Percentiles rank a stretch among this genome's conserved stretches.
phyloP scores from a whole-genome alignment of 2,113 vertebrate genomes.

The Trogon surrucura region DNA sequence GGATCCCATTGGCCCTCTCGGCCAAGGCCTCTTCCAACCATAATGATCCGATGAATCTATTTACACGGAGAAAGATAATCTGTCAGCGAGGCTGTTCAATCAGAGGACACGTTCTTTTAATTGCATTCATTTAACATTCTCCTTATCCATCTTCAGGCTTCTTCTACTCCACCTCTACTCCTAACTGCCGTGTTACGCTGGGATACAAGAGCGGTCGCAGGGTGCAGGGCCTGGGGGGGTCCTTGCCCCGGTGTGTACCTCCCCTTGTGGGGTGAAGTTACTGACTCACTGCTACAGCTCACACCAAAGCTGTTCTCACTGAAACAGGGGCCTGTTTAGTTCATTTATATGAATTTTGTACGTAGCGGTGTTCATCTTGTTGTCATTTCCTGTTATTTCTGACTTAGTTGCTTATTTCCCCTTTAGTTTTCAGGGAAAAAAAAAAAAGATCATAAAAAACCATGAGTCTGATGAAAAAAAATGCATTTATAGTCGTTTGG shows the following conservation, averaged over 20 bases:
- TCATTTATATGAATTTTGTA: neutral
- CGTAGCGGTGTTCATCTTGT: neutral
- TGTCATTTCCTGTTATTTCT: constrained; percentile 10
- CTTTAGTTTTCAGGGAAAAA: neutral
- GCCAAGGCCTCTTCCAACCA: too few relatives aligned
- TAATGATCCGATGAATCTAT: neutral
- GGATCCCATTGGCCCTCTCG: too few relatives aligned
- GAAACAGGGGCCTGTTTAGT: neutral
- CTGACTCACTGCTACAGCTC: neutral
- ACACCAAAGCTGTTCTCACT: neutral
- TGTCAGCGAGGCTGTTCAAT: neutral
- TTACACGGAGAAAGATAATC: neutral
- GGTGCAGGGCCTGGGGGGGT: neutral
- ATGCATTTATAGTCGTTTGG: neutral
- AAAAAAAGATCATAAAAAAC: neutral
- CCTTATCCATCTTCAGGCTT: neutral
- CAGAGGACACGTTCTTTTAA: neutral
- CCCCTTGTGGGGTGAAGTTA: accelerated
- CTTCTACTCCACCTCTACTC: neutral
- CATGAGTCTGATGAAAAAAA: neutral
- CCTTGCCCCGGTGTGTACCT: neutral
- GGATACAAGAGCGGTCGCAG: accelerated
- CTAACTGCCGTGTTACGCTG: accelerated
- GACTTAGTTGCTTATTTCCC: neutral
- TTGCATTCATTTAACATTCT: neutral